A percentile compares a stretch with the other conserved stretches of the same genome.
These are phyloP conservation scores for Heteromormyrus szaboi DNA, from an alignment of 2,797 vertebrate species.

Conservation along the genomic window DNA sequence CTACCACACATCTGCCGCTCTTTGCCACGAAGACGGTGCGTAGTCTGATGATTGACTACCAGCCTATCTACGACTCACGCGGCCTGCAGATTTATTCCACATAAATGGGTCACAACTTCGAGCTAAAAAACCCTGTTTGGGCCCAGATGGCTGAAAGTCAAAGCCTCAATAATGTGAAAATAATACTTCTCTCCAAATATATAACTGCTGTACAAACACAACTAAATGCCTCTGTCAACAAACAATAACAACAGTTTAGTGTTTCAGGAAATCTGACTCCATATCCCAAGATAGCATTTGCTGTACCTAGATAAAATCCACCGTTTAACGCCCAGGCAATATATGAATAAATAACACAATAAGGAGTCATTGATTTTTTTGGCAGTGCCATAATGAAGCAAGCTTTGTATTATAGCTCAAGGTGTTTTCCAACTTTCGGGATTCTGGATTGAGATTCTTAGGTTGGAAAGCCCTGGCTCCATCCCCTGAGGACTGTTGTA, in stretches of 20 bases:
- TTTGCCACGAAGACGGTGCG: not conserved
- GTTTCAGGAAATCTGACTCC: not conserved
- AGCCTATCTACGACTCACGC: not conserved
- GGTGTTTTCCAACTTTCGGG: not conserved
- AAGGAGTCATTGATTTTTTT: not conserved
- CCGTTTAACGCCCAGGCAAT: not conserved
- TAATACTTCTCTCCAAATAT: not conserved
- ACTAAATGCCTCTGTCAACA: not conserved
- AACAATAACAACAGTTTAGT: constrained; percentile 1
- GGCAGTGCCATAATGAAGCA: not conserved
- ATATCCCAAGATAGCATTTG: not conserved
- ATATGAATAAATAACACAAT: not conserved
- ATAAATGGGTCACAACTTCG: not conserved
- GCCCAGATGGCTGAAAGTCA: not conserved
- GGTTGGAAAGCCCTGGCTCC: not conserved
- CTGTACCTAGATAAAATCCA: not conserved
- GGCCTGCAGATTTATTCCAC: not conserved
- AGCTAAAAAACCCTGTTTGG: not conserved
- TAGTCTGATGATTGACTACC: not conserved
- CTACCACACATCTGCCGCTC: not conserved
- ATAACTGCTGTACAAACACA: not conserved
- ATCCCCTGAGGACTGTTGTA: not conserved
- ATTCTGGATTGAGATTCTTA: not conserved
- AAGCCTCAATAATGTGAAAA: not conserved
- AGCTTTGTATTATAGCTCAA: not conserved